Conservation (phyloP, 2,888 invertebrate species). For the Phyllotreta striolata region DNA sequence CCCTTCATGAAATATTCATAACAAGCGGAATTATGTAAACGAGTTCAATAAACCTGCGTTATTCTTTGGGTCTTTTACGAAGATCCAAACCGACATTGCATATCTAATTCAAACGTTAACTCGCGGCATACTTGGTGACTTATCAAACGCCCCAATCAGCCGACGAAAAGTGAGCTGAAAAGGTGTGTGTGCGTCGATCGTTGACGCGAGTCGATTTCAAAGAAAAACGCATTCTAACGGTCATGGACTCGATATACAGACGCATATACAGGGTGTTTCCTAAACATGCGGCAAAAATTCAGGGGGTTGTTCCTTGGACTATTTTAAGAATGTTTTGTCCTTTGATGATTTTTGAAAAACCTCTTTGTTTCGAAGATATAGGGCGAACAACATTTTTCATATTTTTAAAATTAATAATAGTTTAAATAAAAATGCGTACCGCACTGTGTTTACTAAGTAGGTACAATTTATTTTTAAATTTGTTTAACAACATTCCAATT, state of each 20-base stretch:
- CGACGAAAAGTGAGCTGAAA: conserved; percentile 22
- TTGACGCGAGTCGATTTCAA: conserved; percentile 7
- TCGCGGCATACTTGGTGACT: conserved; percentile 24
- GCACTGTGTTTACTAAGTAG: no score
- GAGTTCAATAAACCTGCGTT: conserved; percentile 4
- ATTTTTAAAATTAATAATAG: no score
- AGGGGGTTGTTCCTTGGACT: no score
- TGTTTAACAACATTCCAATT: no score
- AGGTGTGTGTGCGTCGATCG: conserved; percentile 13
- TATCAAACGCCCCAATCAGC: conserved; percentile 21
- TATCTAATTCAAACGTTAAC: conserved; percentile 26
- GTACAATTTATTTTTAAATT: no score
- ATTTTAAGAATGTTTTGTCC: no score
- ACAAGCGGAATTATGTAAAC: neutral
- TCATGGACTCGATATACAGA: neutral
- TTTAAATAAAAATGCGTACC: no score
- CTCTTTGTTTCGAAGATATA: no score
- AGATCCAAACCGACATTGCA: conserved; percentile 2
- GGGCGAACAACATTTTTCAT: no score
- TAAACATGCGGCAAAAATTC: no score
- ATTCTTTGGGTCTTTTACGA: conserved; percentile 12
- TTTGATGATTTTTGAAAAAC: no score
- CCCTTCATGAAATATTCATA: conserved; percentile 4
- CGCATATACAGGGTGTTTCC: no score
- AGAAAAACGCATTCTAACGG: conserved; percentile 3